A percentile compares a stretch with the other conserved stretches of the same genome.
These are phyloP conservation scores for Hippocampus mohnikei DNA, from an alignment of 2,113 vertebrate genomes.

Conservation along the genomic window DNA sequence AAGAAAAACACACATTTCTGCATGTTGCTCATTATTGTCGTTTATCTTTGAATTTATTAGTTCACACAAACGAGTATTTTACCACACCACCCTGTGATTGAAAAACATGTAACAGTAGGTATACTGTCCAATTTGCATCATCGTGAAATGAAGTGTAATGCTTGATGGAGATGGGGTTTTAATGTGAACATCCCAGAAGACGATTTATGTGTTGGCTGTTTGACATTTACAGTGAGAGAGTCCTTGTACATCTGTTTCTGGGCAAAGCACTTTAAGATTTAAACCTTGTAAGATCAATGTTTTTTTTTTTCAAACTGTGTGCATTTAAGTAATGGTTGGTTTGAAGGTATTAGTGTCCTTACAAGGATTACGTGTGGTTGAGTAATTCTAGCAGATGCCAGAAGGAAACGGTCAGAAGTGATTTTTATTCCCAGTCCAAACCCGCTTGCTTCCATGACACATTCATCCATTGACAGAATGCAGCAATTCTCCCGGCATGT, in stretches of 20 bases:
- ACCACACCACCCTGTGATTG: not conserved
- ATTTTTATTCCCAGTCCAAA: not conserved
- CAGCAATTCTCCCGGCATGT: too few species aligned
- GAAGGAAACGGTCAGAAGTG: not conserved
- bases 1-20: not conserved
- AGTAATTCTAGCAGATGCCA: not conserved
- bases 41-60: not conserved
- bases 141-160: not conserved
- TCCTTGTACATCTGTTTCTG: not conserved
- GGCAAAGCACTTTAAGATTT: not conserved
- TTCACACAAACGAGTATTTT: not conserved
- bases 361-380: not conserved
- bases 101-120: not conserved
- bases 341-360: not conserved
- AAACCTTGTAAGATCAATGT: not conserved
- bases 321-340: not conserved
- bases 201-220: not conserved
- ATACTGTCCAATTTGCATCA: not conserved
- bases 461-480: too few species aligned
- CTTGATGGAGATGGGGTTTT: not conserved
- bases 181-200: not conserved
- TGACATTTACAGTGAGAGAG: conserved; percentile 3
- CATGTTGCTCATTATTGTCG: not conserved
- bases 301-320: not conserved
- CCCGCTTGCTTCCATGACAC: not conserved